Base-by-base conservation (phyloP, 2,113 vertebrate genomes). In the Tursiops truncatus region DNA sequence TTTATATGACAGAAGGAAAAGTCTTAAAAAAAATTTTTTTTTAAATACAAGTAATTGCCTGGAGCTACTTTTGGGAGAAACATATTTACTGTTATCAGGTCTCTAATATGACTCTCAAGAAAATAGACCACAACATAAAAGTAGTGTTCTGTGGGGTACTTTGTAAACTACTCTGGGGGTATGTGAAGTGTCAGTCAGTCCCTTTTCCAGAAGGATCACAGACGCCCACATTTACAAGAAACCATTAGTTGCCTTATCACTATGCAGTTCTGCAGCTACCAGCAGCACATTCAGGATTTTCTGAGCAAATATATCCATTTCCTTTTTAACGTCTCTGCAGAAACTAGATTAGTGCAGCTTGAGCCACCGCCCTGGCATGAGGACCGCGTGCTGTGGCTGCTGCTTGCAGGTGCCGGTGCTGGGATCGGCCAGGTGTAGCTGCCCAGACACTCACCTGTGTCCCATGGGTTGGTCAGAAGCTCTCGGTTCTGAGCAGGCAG, bases 61-160 rank as follows among this genome's bases (percentile, higher is more conserved):
- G 25, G 53, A 71, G 65, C 56, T 41, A 5, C 56, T 95, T 95
- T 94, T 87, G 74, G 47, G 25, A 81, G 14, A 95, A 94, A 92
- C 36, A 47, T 28, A 13, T 80, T 41, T 74, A 65, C n/a, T 92
- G 0, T 73, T 60, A 41, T 82, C 25, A 1, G 41, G 65, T 73
- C 21, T 74, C 56, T 71, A 71, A 77, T 80, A 87, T 44, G 28
- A 94, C 50, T 60, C 36, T 88, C n/a, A 62, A 81, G 81, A 92
- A 95, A 85, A n/a, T 21, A 81, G 80, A 50, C 63, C 18, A 8
- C 23, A 44, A 9, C 5, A 1, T 85, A 28, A 58, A 76, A 81
- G 31, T 41, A n/a, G 12, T 60, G 58, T 60, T 85, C 67, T 28
- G 36, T 68, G 44, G 36, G 23, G 36, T 36, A 7, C 84, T 94